Base-by-base conservation (phyloP, 2,888 invertebrate genomes). In the Serripes groenlandicus region DNA sequence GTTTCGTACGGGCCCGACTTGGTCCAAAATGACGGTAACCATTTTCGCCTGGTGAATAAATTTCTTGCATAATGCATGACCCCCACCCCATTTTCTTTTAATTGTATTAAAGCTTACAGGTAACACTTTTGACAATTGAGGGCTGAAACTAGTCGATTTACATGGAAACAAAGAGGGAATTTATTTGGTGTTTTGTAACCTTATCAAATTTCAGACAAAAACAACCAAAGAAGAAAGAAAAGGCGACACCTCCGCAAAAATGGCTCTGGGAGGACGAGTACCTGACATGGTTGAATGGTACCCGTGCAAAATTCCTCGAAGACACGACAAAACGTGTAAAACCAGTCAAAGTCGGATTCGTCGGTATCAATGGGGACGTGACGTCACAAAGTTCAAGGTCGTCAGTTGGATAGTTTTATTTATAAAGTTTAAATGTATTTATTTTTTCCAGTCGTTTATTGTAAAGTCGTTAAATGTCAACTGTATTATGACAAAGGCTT, bases 191-290 rank as follows among this genome's bases (percentile, higher is more conserved):
- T 42, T 42, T 42, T 42, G 42, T 42, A 3, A 5, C 28, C n/a
- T 32, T 34, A 64, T 35, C 35, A 32, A 34, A 32, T 62, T 70
- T 62, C 56, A 64, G 37, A 23, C 52, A 32, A 26, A 66, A n/a
- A 52, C 58, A 28, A 52, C 56, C 58, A 3, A 72, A 28, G 75
- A 74, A 76, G 58, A 37, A 56, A 26, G 64, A 64, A 42, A 71
- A 70, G 26, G 34, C 76, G 26, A 81, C 88, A 15, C 42, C 80
- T 28, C 70, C 81, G 0, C 72, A 69, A 34, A 88, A 83, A 30
- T 91, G 90, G 89, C 60, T 91, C n/a, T 91, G 91, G 90, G 91
- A 91, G 54, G 78, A 90, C 23, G 86, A 91, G 52, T 91, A 80
- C 68, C 70, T 82, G 52, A 60, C 91, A 2, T 91, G 91, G 91